These are phyloP conservation scores for Drosophila fuyamai DNA, from an alignment of 1,140 invertebrate species.

Conservation along the genomic window DNA sequence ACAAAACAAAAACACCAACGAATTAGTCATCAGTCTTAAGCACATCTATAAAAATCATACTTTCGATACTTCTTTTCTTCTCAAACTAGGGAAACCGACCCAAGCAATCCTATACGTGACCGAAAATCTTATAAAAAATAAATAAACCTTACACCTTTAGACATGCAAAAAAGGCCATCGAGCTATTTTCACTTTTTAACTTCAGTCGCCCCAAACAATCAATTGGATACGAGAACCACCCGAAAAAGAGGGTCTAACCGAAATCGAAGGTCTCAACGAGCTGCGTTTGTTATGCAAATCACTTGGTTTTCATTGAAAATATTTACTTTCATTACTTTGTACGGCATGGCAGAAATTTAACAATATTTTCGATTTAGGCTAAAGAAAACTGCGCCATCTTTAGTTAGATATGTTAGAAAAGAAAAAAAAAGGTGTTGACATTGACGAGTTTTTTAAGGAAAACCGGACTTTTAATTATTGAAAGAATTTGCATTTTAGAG, in stretches of 20 bases:
- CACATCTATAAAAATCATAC: conserved; percentile 41
- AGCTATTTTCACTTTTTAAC: conserved; percentile 72
- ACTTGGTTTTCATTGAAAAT: conserved; percentile 68
- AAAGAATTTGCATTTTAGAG: too few relatives aligned
- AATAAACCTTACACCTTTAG: conserved; percentile 44
- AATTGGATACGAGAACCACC: conserved; percentile 41
- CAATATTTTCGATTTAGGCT: conserved; percentile 25
- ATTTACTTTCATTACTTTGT: conserved; percentile 77
- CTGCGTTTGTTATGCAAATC: conserved; percentile 68
- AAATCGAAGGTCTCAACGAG: conserved; percentile 33
- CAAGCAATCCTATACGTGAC: conserved; percentile 35
- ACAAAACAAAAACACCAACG: conserved; percentile 28
- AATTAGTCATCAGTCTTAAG: conserved; percentile 49
- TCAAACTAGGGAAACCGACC: conserved; percentile 23
- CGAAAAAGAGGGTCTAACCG: conserved; percentile 23
- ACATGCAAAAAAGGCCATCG: conserved; percentile 74
- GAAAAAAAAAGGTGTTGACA: conserved; percentile 30
- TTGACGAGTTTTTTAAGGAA: not conserved
- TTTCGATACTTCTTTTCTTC: conserved; percentile 52
- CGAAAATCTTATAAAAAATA: conserved; percentile 19
- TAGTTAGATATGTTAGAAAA: not conserved
- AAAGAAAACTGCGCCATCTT: conserved; percentile 43
- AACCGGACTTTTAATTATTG: not conserved
- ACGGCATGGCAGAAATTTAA: conserved; percentile 27
- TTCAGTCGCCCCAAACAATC: conserved; percentile 20